Base-by-base conservation (phyloP, 2,888 invertebrate genomes). In the Torymus texanus region DNA sequence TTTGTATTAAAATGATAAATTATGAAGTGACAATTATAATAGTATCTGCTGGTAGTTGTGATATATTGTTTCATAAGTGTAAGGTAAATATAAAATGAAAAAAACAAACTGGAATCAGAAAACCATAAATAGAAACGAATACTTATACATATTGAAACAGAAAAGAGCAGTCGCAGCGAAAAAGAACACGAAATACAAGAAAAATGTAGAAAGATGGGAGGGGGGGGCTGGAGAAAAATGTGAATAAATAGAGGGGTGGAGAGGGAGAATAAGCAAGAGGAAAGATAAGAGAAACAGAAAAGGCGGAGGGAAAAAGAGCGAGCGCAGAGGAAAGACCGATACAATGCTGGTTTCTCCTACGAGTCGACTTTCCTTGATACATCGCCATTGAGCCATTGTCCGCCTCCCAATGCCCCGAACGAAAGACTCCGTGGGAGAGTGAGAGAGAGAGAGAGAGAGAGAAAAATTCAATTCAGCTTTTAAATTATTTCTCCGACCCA, bases 401-500 rank as follows among this genome's bases (percentile, higher is more conserved):
- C 90, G 89, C 88, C 86, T 87, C 86, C 89, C 89, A 89, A 90
- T 89, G 88, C 88, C 89, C 89, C 87, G 88, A 89, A 89, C 89
- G 88, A 89, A 89, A 89, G 89, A 88, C 88, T 88, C 88, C 86
- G 24, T 24, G 24, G 24, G 24, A n/a, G 70, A 63, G 77, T 10
- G 41, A 41, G 16, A 2, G 14, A 24, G 29, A 73, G 70, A 29
- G 50, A 50, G 85, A 88, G 88, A 86, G 61, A 53, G 87, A 88
- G 89, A 88, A 90, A 90, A 89, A 90, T 90, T 89, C 90, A 89
- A 90, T 90, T 90, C 90, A 89, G 89, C 89, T 90, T 90, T 90
- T 90, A 90, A 90, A 90, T 89, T 90, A 90, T 90, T 90, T 88
- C 87, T 87, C 83, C 82, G 78, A 75, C 81, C 82, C 81, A 82